These are phyloP conservation scores for Poliocrania exsul DNA, from an alignment of 2,797 vertebrate genomes.

Conservation along the genomic window DNA sequence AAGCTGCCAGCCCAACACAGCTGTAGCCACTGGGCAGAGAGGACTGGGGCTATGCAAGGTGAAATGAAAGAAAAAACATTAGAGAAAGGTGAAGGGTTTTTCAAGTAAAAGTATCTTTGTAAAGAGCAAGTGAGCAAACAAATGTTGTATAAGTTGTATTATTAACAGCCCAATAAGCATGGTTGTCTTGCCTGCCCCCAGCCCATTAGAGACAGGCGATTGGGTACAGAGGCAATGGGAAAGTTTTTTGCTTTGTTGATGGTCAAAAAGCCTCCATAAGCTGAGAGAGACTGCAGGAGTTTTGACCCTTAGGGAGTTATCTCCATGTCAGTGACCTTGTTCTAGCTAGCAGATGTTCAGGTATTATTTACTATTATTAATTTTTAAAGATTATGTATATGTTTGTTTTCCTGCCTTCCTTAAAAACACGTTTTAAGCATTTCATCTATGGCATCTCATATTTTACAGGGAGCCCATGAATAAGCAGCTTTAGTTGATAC, in stretches of 20 bases:
- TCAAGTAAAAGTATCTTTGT: neutral
- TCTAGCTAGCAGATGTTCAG: constrained; percentile 67
- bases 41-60: neutral
- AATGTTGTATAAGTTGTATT: constrained; percentile 27
- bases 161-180: neutral
- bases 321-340: constrained; percentile 49
- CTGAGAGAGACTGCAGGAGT: neutral
- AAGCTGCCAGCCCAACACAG: neutral
- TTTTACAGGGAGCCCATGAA: constrained; percentile 59
- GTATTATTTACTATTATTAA: constrained; percentile 71
- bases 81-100: neutral
- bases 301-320: constrained; percentile 46
- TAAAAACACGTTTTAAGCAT: constrained; percentile 42
- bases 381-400: constrained; percentile 70
- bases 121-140: neutral
- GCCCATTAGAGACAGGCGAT: neutral
- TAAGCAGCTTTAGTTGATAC: constrained; percentile 73
- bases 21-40: neutral
- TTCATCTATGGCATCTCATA: constrained; percentile 56
- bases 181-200: neutral
- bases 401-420: constrained; percentile 52
- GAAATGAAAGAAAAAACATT: neutral
- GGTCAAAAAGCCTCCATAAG: neutral
- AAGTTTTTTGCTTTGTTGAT: neutral
- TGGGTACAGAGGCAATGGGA: neutral